These are phyloP conservation scores for Monodelphis domestica DNA, from an alignment of 2,797 vertebrate genomes.

Conservation along the genomic window DNA sequence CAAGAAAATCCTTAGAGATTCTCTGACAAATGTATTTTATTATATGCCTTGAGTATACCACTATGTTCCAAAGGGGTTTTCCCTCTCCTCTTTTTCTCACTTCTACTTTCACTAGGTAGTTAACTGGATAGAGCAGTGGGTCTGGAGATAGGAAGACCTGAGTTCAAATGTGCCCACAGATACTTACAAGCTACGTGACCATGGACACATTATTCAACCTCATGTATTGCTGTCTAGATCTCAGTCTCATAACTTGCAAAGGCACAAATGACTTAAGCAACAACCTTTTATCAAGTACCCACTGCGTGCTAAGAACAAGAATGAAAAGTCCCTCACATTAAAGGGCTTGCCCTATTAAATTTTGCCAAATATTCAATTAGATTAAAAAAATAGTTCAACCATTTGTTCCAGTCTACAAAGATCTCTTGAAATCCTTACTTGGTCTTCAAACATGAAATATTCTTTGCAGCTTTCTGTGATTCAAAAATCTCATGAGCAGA, in stretches of 20 bases:
- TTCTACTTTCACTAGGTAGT: not conserved
- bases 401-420: not conserved
- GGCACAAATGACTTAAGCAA: not conserved
- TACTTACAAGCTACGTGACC: not conserved
- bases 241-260: not conserved
- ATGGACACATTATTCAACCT: too few species aligned
- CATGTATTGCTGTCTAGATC: not conserved
- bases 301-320: not conserved
- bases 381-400: not conserved
- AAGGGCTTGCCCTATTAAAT: not conserved
- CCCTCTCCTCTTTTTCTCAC: not conserved
- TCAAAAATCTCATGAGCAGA: not conserved
- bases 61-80: not conserved
- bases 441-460: not conserved
- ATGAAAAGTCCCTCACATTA: too few species aligned
- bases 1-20: not conserved
- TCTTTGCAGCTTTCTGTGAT: not conserved
- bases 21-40: not conserved
- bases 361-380: not conserved
- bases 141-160: too few species aligned
- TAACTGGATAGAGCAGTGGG: not conserved
- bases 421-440: not conserved
- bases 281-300: not conserved
- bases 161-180: not conserved
- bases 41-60: not conserved